Base-by-base conservation (phyloP, 2,113 vertebrate genomes). In the Gallinago media region DNA sequence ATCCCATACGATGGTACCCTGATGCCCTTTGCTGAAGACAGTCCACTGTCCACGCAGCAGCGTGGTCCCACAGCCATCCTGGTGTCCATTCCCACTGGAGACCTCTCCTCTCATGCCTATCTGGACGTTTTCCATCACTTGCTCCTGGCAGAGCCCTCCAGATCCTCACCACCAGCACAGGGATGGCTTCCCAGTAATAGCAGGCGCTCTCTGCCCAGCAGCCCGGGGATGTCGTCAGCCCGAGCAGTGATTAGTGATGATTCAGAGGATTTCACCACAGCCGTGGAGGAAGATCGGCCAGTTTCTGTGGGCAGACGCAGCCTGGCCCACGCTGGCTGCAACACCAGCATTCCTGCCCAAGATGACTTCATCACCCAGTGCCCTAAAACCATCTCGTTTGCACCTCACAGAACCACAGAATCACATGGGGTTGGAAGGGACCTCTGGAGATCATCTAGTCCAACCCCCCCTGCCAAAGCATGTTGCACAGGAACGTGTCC, bases 151-250 rank as follows among this genome's bases (percentile, higher is more conserved):
- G 0, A 0, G 15, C 38, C 27, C 34, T 50, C 49, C 0, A 3
- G 59, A 31, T 10, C 0, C 0, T 49, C 59, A 15, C 8, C 0
- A 0, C 29, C 46, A n/a, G 50, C 15, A 1, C 0, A 0, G 40
- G 19, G 19, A 22, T 2, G 8, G 21, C 34, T 62, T 25, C 80
- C 84, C 2, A 0, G 71, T 0, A 4, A 49, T 12, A 0, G 0
- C 79, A 58, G 68, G 21, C 11, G 1, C 2, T 2, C 54, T 42
- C 62, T 79, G 79, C 91, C 83, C 17, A 1, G 54, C 83, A 78
- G 74, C 66, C 54, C 4, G 4, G 77, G 66, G 78, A n/a, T 1
- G 1, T n/a, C 5, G 1, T 8, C 73, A 91, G 56, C 87, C 49
- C 0, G 0, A 55, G 81, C 3, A 4, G 66, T 19, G 52, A 61